A percentile compares a stretch with the other conserved stretches of the same genome.
phyloP scores from a whole-genome alignment of 2,113 vertebrate species.

The Tachysurus fulvidraco region DNA sequence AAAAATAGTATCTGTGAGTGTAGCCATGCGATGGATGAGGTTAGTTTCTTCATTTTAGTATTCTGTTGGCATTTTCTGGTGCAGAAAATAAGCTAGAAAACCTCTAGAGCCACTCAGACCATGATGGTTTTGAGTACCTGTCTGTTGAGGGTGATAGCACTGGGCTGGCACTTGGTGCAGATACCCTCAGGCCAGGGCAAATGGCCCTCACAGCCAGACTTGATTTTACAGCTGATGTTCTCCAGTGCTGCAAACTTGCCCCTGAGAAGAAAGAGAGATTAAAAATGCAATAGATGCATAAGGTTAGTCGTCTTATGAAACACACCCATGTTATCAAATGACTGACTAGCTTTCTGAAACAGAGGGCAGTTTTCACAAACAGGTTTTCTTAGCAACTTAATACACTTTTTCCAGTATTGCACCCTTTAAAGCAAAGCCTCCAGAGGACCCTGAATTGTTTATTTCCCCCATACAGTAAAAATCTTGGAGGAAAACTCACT shows the following conservation, averaged over 20 bases:
- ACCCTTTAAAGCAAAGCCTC: neutral
- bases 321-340: neutral
- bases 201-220: conserved; percentile 95
- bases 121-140: conserved; percentile 74
- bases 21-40: neutral
- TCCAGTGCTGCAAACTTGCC: conserved; percentile 97
- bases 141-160: conserved; percentile 95
- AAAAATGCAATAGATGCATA: neutral
- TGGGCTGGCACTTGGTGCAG: conserved; percentile 98
- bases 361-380: neutral
- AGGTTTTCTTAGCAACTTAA: neutral
- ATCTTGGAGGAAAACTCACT: conserved; percentile 74
- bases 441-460: neutral
- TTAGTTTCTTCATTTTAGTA: neutral
- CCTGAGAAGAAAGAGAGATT: conserved; percentile 65
- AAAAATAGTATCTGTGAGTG: neutral
- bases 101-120: neutral
- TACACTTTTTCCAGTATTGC: neutral
- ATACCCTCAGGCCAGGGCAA: conserved; percentile 97
- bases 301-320: neutral
- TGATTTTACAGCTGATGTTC: conserved; percentile 99
- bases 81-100: neutral
- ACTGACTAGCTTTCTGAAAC: neutral
- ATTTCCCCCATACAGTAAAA: neutral
- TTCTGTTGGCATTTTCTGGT: neutral